A percentile compares a stretch with the other conserved stretches of the same genome.
phyloP scores from a whole-genome alignment of 2,113 vertebrate species.

The Lampris incognitus region DNA sequence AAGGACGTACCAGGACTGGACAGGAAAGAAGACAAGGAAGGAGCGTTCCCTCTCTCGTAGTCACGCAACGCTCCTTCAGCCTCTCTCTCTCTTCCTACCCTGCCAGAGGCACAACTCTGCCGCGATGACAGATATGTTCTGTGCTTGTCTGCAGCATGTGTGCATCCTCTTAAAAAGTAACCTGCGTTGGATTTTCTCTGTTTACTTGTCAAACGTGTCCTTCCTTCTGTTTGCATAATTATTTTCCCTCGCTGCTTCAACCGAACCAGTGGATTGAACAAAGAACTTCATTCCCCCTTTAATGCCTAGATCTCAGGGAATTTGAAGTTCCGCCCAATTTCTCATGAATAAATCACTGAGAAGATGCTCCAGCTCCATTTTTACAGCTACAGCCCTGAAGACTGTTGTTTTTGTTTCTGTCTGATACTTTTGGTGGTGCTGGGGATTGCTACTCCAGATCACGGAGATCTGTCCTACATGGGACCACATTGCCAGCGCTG shows the following conservation, averaged over 20 bases:
- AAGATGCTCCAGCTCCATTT: too few species aligned
- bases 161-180: constrained; percentile 47
- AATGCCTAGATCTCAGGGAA: too few species aligned
- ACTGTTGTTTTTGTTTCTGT: too few species aligned
- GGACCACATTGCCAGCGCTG: too few species aligned
- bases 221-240: neutral
- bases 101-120: constrained; percentile 60
- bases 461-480: too few species aligned
- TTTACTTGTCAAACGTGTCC: constrained; percentile 3
- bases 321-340: too few species aligned
- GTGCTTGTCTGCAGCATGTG: constrained; percentile 53
- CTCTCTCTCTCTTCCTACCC: constrained; percentile 59
- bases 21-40: constrained; percentile 51
- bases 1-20: constrained; percentile 76
- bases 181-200: constrained; percentile 31
- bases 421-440: too few species aligned
- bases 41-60: constrained; percentile 68
- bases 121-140: constrained; percentile 60
- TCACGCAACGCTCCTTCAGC: constrained; percentile 75
- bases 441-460: too few species aligned
- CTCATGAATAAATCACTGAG: too few species aligned
- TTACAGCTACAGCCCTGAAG: too few species aligned
- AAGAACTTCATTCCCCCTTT: too few species aligned
- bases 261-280: too few species aligned
- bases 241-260: neutral